Conservation (phyloP, 2,888 invertebrate genomes). For the Volucella inflata region DNA sequence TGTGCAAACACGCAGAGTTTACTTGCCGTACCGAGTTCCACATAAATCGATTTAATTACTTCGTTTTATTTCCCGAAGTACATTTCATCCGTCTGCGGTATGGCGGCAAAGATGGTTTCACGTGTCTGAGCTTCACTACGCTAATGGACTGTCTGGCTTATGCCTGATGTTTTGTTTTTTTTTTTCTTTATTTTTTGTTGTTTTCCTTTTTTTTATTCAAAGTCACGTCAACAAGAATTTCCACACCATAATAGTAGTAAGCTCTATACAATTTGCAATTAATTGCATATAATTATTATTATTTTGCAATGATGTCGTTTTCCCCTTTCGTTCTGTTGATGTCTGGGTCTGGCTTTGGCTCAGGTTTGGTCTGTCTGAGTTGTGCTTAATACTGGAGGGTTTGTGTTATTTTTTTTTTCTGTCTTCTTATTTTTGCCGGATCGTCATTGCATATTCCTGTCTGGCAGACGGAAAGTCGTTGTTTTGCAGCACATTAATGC, state of each 20-base stretch:
- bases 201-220: slow-evolving; percentile 28
- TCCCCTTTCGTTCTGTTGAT: slow-evolving; percentile 41
- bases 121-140: slow-evolving; percentile 62
- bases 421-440: slow-evolving; percentile 38
- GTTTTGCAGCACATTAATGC: slow-evolving; percentile 43
- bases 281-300: slow-evolving; percentile 72
- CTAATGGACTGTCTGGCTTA: slow-evolving; percentile 59
- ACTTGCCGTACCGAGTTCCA: slow-evolving; percentile 7
- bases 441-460: slow-evolving; percentile 55
- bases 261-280: slow-evolving; percentile 70
- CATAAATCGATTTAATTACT: slow-evolving; percentile 54
- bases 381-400: slow-evolving; percentile 46
- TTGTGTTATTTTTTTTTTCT: slow-evolving; percentile 42
- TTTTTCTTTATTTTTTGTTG: too few species aligned
- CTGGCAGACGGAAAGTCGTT: slow-evolving; percentile 45
- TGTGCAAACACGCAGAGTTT: slow-evolving; percentile 16
- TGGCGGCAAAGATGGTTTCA: slow-evolving; percentile 50
- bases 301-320: slow-evolving; percentile 65
- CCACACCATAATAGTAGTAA: slow-evolving; percentile 70
- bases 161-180: slow-evolving; percentile 22
- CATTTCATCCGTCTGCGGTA: slow-evolving; percentile 41
- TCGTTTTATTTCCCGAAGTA: slow-evolving; percentile 34
- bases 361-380: slow-evolving; percentile 36
- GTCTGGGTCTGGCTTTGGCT: slow-evolving; percentile 8
- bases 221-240: slow-evolving; percentile 72